These are phyloP conservation scores for Oncorhynchus keta DNA, from an alignment of 2,113 vertebrate genomes.

Conservation along the genomic window DNA sequence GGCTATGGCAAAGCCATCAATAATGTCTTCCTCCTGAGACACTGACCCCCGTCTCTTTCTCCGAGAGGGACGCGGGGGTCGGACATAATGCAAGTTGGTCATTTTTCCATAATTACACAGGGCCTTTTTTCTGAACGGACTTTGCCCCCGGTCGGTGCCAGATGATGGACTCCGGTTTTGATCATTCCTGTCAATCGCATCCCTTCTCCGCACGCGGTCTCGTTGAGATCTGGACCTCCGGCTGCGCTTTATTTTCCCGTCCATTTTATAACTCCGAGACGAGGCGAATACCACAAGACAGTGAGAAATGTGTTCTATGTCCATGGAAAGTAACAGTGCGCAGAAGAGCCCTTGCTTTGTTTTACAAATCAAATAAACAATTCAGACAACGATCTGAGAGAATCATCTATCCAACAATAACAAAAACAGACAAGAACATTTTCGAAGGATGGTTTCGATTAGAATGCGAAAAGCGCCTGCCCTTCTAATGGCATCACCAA, in stretches of 20 bases:
- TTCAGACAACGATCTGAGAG: background rate
- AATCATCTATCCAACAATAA: background rate
- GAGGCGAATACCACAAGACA: background rate
- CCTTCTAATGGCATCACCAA: constrained; percentile 2
- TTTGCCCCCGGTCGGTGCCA: constrained; percentile 70
- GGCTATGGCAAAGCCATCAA: constrained; percentile 81
- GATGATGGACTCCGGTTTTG: constrained; percentile 73
- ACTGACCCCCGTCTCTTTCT: constrained; percentile 75
- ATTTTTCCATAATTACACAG: constrained; percentile 52
- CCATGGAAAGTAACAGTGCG: too few relatives aligned
- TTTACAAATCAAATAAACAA: constrained; percentile 2
- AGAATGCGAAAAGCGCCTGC: background rate
- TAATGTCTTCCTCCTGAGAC: constrained; percentile 77
- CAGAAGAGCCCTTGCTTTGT: background rate
- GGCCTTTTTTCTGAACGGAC: constrained; percentile 70
- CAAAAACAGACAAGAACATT: background rate
- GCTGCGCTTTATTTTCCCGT: constrained; percentile 71
- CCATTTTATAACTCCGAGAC: constrained; percentile 52
- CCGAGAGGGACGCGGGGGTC: constrained; percentile 60
- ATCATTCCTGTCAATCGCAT: constrained; percentile 60
- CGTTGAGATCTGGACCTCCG: constrained; percentile 74
- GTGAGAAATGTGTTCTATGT: too few relatives aligned
- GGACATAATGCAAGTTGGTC: constrained; percentile 44
- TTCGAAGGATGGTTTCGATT: background rate
- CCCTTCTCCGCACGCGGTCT: constrained; percentile 74